phyloP scores from a whole-genome alignment of 23 tunicate genomes.

The Styela clava region DNA sequence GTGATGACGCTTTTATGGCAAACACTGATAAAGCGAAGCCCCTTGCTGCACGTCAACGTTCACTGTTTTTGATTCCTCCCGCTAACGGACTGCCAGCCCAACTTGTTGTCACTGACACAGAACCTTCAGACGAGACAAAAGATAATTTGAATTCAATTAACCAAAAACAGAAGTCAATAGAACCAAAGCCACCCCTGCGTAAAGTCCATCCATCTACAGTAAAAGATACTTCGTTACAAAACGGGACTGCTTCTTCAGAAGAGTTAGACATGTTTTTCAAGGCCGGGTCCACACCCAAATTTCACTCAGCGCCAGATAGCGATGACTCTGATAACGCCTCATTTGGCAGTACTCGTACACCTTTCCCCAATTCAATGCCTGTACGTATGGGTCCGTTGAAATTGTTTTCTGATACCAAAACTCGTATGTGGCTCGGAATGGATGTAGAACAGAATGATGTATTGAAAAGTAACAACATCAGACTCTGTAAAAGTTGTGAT shows the following conservation, averaged over 20 bases:
- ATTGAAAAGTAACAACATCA: neutral
- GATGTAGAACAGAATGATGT: neutral
- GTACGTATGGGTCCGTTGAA: neutral
- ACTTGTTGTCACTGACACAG: neutral
- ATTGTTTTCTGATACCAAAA: neutral
- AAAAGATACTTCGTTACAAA: neutral
- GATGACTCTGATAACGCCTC: neutral
- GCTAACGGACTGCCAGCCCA: neutral
- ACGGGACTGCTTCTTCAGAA: neutral
- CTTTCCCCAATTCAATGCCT: neutral
- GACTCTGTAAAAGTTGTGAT: conserved; percentile 10
- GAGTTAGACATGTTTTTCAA: neutral
- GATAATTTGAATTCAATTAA: neutral
- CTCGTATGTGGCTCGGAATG: neutral
- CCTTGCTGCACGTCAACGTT: neutral
- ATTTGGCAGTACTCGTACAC: neutral
- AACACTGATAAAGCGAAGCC: neutral
- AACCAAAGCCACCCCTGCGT: neutral
- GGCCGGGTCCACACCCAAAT: neutral
- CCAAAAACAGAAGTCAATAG: neutral
- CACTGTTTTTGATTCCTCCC: neutral
- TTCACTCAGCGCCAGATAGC: neutral
- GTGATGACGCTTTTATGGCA: neutral
- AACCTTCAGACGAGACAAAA: neutral
- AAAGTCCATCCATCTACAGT: neutral